Evolutionary conservation across 2,113 vertebrate genomes (phyloP).

Genomic region (Paradoxurus hermaphroditus): DNA sequence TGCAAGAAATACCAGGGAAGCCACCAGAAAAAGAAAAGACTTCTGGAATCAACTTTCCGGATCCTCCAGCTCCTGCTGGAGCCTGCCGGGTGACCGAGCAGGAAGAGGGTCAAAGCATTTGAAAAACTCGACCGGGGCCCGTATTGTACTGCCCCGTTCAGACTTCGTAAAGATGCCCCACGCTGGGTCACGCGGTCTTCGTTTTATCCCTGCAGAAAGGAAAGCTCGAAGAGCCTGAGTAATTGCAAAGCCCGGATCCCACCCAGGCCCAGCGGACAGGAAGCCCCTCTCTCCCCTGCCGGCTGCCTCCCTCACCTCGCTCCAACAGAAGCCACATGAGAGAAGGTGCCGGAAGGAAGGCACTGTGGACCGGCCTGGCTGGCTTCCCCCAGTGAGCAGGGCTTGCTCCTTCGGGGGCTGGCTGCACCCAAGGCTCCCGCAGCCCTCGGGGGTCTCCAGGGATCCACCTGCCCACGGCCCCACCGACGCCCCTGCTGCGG

Average conservation of each 20-base stretch:
- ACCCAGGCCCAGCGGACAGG: accelerated
- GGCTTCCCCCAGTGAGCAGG: not conserved
- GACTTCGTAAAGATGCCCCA: accelerated
- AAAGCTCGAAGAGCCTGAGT: not conserved
- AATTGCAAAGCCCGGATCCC: accelerated
- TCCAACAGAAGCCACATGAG: not conserved
- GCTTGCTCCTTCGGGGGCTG: not conserved
- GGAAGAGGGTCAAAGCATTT: not conserved
- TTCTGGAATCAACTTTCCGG: conserved; percentile 53
- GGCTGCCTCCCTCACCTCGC: accelerated
- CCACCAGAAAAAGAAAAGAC: conserved; percentile 41
- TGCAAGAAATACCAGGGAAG: conserved; percentile 68
- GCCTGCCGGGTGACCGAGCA: not conserved
- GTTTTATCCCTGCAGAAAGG: accelerated
- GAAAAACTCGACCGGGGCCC: accelerated
- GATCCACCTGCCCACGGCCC: not conserved
- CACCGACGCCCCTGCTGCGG: no score
- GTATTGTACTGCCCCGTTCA: accelerated
- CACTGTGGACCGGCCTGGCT: not conserved
- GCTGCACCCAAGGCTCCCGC: accelerated
- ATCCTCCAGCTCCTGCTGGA: not conserved
- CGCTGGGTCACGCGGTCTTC: accelerated
- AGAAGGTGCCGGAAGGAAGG: not conserved
- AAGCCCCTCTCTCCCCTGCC: not conserved
- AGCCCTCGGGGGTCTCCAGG: not conserved